Conservation (phyloP, 2,797 vertebrate genomes). For the Vipera latastei region DNA sequence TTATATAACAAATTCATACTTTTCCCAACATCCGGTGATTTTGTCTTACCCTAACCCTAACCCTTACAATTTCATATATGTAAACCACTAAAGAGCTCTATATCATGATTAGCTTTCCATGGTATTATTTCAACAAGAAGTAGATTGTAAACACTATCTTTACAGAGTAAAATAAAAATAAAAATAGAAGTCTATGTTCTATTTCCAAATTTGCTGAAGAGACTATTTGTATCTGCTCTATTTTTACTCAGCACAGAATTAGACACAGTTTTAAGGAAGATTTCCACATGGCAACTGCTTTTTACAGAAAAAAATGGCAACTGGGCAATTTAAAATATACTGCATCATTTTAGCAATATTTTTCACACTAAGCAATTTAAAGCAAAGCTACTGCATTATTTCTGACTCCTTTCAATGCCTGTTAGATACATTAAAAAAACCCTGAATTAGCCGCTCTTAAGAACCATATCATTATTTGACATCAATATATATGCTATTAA, state of each 20-base stretch:
- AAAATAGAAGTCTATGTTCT: not conserved
- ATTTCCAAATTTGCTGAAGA: conserved; percentile 10
- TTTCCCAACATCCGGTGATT: not conserved
- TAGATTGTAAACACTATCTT: not conserved
- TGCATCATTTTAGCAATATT: not conserved
- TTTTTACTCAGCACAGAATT: conserved; percentile 31
- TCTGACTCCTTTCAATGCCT: not conserved
- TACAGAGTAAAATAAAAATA: not conserved
- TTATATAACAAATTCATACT: not conserved
- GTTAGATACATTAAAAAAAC: not conserved
- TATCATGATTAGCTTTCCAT: not conserved
- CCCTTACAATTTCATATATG: conserved; percentile 26
- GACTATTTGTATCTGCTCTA: conserved; percentile 4
- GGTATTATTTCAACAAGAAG: not conserved
- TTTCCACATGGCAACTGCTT: not conserved
- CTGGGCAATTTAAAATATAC: not conserved
- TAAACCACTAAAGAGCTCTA: not conserved
- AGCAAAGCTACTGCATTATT: not conserved
- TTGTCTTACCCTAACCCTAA: not conserved
- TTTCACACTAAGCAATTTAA: conserved; percentile 4
- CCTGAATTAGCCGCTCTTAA: not conserved
- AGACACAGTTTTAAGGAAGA: not conserved
- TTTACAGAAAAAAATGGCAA: not conserved
- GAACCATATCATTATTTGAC: not conserved
- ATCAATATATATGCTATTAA: not conserved